phyloP scores from a whole-genome alignment of 2,888 invertebrate species.

The Parnassius apollo region DNA sequence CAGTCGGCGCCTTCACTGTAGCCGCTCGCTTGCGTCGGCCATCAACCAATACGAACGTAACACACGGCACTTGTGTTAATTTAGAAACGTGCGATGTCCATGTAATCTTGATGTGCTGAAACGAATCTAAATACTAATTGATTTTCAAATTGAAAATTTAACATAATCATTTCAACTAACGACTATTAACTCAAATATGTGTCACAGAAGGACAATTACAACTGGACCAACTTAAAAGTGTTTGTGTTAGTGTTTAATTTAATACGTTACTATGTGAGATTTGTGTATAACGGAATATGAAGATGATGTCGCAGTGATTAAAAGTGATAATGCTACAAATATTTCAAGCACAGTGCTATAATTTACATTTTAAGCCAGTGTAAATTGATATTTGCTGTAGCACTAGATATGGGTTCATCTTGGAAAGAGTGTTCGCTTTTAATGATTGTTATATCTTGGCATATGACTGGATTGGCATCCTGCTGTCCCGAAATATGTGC shows the following conservation, averaged over 20 bases:
- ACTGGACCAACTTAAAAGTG: conserved; percentile 53
- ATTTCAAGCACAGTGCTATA: conserved; percentile 49
- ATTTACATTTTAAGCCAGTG: conserved; percentile 66
- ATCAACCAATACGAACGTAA: conserved; percentile 28
- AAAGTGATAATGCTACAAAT: conserved; percentile 49
- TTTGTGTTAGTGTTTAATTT: conserved; percentile 53
- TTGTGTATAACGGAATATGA: conserved; percentile 46
- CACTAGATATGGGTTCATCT: conserved; percentile 63
- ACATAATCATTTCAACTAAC: too few relatives aligned
- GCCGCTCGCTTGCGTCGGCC: conserved; percentile 44
- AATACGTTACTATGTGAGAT: conserved; percentile 54
- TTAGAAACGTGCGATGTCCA: conserved; percentile 28
- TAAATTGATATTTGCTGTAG: conserved; percentile 40
- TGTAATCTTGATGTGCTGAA: conserved; percentile 27
- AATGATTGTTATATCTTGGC: conserved; percentile 60
- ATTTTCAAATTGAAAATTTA: too few relatives aligned
- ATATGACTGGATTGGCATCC: conserved; percentile 55
- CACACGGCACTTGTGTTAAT: too few relatives aligned
- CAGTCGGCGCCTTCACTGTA: conserved; percentile 68
- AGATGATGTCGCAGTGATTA: conserved; percentile 51
- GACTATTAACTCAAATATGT: conserved; percentile 42
- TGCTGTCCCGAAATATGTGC: conserved; percentile 57
- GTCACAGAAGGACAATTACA: conserved; percentile 46
- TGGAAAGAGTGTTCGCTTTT: conserved; percentile 59
- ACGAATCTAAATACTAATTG: too few relatives aligned